Base-by-base conservation (phyloP, 1,140 invertebrate genomes). In the Sinella curviseta region DNA sequence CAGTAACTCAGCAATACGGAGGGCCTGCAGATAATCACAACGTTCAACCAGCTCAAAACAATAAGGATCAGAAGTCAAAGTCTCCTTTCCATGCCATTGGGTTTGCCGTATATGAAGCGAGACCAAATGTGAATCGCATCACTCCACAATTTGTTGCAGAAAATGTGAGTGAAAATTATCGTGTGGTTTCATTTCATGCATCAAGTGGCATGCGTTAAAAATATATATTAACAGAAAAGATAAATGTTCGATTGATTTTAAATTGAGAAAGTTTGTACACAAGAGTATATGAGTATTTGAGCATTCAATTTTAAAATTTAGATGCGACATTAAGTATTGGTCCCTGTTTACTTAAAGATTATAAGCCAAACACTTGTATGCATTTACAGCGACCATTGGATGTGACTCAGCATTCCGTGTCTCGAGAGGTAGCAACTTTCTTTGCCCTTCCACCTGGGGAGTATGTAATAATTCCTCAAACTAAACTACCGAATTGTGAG, bases 401-500 rank as follows among this genome's bases (percentile, higher is more conserved):
- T 85, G 91, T 92, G 57, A 92, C 91, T 35, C 91, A 91, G 83
- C 90, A 91, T 87, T 90, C 90, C 0, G 87, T 91, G 28, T 90
- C 91, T 14, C 87, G 92, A 82, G 92, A 94, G 87, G 91, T 93
- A 1, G 91, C 89, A 1, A 93, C 92, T 36, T 92, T 94, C 86
- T 92, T 94, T 86, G 91, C 92, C 26, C 87, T 94, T 79, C 91
- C 92, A 35, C 90, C 93, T 24, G 93, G 93, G 1, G 91, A 93
- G 85, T 94, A 93, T 86, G 90, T 94, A 57, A 90, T 94, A n/a
- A 90, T 94, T 74, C 93, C 93, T 39, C 92, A 93, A 87, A 92
- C 92, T 17, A 89, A 90, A 78, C 86, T 89, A 67, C 89, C 92
- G 26, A 91, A 93, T 88, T 88, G 89, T 82, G 92, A 93, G 85